Percentiles rank a stretch among this genome's conserved stretches.
phyloP scores from a whole-genome alignment of 2,888 invertebrate species.

The Ophion ellenae region DNA sequence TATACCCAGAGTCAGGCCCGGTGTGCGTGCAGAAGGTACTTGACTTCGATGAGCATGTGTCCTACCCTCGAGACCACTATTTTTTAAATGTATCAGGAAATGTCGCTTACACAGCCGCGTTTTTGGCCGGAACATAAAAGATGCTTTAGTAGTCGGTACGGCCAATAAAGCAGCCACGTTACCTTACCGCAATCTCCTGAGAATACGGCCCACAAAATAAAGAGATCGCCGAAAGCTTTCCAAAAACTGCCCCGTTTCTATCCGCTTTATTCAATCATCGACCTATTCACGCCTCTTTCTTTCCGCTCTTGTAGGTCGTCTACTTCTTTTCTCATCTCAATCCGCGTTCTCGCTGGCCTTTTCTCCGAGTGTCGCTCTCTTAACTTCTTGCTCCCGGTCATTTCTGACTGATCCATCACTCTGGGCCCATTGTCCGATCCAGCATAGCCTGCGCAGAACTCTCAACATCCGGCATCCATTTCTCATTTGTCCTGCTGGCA shows the following conservation, averaged over 20 bases:
- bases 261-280: conserved; percentile 81
- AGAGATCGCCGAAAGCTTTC: conserved; percentile 29
- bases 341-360: not conserved
- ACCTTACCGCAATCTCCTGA: conserved; percentile 28
- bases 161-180: conserved; percentile 9
- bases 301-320: conserved; percentile 53
- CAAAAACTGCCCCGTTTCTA: conserved; percentile 70
- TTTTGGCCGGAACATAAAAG: conserved; percentile 24
- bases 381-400: conserved; percentile 18
- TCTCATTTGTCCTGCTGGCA: not conserved
- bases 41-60: not conserved
- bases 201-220: conserved; percentile 27
- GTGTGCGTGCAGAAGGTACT: not conserved
- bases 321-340: conserved; percentile 46
- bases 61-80: not conserved
- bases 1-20: not conserved
- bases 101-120: conserved; percentile 9
- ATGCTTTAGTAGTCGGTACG: conserved; percentile 25
- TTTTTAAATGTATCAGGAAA: conserved; percentile 11
- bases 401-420: conserved; percentile 40
- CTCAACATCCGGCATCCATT: conserved; percentile 7
- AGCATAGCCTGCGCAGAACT: not conserved
- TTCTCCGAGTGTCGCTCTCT: conserved; percentile 4
- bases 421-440: conserved; percentile 13
- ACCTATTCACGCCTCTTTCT: conserved; percentile 79